These are phyloP conservation scores for Diprion similis DNA, from an alignment of 1,140 invertebrate species.

Conservation along the genomic window DNA sequence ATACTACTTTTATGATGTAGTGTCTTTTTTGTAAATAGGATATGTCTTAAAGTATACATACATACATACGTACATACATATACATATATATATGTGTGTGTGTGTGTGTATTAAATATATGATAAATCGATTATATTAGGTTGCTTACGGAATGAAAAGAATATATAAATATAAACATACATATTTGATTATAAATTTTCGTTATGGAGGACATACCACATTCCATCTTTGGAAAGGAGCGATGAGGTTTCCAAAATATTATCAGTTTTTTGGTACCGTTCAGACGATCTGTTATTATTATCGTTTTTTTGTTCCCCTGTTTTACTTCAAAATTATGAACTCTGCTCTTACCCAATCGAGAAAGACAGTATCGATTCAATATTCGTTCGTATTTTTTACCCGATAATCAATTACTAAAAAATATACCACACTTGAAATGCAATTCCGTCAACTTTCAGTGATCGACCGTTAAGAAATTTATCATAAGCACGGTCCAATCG, in stretches of 20 bases:
- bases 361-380: no score
- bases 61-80: no score
- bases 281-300: no score
- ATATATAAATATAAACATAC: not conserved
- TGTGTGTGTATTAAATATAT: not conserved
- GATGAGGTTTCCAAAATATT: not conserved
- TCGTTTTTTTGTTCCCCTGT: not conserved
- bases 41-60: not conserved
- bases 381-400: no score
- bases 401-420: no score
- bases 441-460: no score
- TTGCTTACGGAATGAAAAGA: conserved; percentile 1
- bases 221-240: not conserved
- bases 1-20: not conserved
- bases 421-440: no score
- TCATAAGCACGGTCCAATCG: no score
- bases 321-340: not conserved
- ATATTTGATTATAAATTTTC: not conserved
- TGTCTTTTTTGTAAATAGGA: not conserved
- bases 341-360: no score
- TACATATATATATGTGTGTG: not conserved
- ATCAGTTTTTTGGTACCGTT: no score
- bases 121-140: not conserved
- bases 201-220: not conserved
- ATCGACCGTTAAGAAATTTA: no score